Base-by-base conservation (phyloP, 2,888 invertebrate species). In the Pristionchus arcanus region DNA sequence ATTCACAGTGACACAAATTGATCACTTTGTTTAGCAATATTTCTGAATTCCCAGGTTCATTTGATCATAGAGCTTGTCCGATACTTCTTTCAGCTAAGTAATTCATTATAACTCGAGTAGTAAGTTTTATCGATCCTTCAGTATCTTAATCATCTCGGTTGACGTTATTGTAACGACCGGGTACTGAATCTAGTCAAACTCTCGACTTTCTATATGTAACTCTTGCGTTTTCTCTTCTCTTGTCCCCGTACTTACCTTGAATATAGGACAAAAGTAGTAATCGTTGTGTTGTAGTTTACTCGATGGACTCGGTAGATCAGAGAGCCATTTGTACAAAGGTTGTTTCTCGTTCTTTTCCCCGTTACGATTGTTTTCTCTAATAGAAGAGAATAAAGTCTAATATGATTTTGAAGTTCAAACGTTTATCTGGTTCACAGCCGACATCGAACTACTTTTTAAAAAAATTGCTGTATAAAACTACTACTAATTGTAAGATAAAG, bases 241-340 rank as follows among this genome's bases (percentile, higher is more conserved):
- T 77, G 42, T 77, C 37, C 15, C 21, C 77, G 5, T 77, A 42
- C 49, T 21, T 77, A 49, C 42, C 42, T 25, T 28, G 49, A 77
- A n/a, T 77, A 42, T 49, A 49, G 77, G 37, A 77, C 42, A 31
- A 37, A n/a, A 77, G 42, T 77, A 77, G 77, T 42, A 59, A 42
- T n/a, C 71, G 71, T 71, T 71, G 34, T 34, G 71, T 71, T 77
- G 37, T 42, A 77, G 77, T 66, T 15, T 1, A 25, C 34, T 74
- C 34, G 34, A 74, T 42, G 42, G 49, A 77, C 77, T 77, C 77
- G 49, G 77, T 42, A 42, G 77, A 77, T 77, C 42, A 77, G 25
- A 42, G 77, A 42, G 77, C 25, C 77, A 77, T 42, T 77, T 77
- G 77, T 77, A 77, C 77, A 77, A 77, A 77, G 42, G 42, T 77